Evolutionary conservation across 1,140 invertebrate species (phyloP).

Genomic region (Tetramorium simillimum): DNA sequence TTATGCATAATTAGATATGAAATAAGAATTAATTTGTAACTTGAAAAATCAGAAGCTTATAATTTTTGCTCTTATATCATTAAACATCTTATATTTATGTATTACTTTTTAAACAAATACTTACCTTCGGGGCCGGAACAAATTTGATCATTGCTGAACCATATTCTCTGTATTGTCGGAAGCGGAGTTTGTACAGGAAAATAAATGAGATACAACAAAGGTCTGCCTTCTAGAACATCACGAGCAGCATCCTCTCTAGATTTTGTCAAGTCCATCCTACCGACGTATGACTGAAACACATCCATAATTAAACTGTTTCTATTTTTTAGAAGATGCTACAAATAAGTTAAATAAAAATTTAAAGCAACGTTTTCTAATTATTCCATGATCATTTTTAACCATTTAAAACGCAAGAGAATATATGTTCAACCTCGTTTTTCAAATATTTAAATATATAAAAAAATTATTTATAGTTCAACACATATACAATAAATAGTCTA

Average conservation of each 20-base stretch:
- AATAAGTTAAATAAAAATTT: background rate
- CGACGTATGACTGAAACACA: slow-evolving; percentile 78
- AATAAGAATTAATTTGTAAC: background rate
- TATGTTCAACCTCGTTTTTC: no score
- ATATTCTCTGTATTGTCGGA: slow-evolving; percentile 77
- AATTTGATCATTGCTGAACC: slow-evolving; percentile 75
- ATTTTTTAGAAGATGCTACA: background rate
- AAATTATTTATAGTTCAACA: background rate
- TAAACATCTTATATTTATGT: background rate
- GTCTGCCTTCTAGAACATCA: slow-evolving; percentile 66
- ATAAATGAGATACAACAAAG: slow-evolving; percentile 77
- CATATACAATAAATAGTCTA: no score
- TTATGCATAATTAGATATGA: background rate
- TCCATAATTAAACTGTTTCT: background rate
- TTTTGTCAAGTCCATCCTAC: slow-evolving; percentile 77
- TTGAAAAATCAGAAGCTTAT: background rate
- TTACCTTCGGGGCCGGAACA: slow-evolving; percentile 74
- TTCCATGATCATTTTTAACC: no score
- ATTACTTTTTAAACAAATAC: slow-evolving; percentile 1
- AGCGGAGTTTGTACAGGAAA: slow-evolving; percentile 80
- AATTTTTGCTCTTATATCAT: background rate
- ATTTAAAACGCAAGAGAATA: no score
- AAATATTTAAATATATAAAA: no score
- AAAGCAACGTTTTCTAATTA: background rate
- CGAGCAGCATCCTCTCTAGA: slow-evolving; percentile 73